Evolutionary conservation across 2,888 invertebrate species (phyloP), one percentile per base, ranked within the genome.

Genomic region (Nudaria mundana): DNA sequence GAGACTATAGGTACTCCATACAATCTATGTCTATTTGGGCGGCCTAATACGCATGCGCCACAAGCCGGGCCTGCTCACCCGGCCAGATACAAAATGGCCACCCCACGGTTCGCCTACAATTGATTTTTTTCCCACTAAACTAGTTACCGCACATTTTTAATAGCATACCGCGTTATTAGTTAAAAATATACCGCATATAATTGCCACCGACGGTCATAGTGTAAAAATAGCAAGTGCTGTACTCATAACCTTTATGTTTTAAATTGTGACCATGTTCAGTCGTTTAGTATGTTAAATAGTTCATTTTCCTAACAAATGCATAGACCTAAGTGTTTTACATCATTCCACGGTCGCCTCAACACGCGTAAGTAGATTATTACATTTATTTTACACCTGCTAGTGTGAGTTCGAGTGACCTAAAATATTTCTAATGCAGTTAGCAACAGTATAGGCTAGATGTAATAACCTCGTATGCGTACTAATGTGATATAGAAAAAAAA

Each of bases 61-160:
- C 30, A 56, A 52, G 50, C 55, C 63, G 56, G 52, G 63, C 74
- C 66, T 56, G 65, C 65, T 59, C 63, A 60, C 66, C 72, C 59
- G 63, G 71, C 64, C 73, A 73, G 67, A 74, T 57, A 66, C 81
- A 86, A 86, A 61, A 86, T 86, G 86, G 86, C 85, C 57, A 67
- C 77, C 58, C 53, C 51, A 60, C 71, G 45, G 50, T 69, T 66
- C 73, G 76, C 76, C 77, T 71, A 66, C 63, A 71, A 78, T 82
- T 84, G 82, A 83, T 83, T 83, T 81, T 83, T 75, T 81, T 76
- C 72, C 73, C 42, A 48, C 72, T 65, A 70, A 70, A 68, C 66
- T 64, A 63, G 66, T 65, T 40, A 63, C 52, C 57, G 59, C 48
- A 58, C 53, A 49, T 34, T 55, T 49, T 48, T 51, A 54, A 59